Base-by-base conservation (phyloP, 2,113 vertebrate genomes). In the cattle (Bos taurus) region DNA sequence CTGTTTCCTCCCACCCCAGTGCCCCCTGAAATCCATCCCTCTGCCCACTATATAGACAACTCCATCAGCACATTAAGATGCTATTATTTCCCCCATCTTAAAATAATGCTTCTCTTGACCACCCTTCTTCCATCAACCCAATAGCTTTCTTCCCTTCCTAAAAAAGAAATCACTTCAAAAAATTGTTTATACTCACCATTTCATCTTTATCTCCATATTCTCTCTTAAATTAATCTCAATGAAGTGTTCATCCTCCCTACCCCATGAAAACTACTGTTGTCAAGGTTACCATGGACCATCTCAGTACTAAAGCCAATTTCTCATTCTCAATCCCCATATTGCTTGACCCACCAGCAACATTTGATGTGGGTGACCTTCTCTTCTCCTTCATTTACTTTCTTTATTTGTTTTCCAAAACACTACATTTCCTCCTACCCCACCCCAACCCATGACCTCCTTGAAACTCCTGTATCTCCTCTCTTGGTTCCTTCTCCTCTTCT, bases 81-180 rank as follows among this genome's bases (percentile, higher is more conserved):
- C 7, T 52, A 7, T 11, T 81, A 36, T 56, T 36, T 36, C 26
- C 77, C 43, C 57, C 36, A 28, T 16, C 8, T 81, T 57, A 71
- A 87, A 96, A 94, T 8, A 9, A 40, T 16, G 54, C 6, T 85
- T 94, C 19, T 88, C 80, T 64, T 88, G 16, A 40, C n/a, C 16
- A 5, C 21, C 48, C 15, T 80, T 88, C 57, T 81, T 74, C 23
- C 17, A 88, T 23, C 26, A 21, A 12, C 23, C 36, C 90, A 85
- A 88, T 84, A 80, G 4, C 83, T 46, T 87, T 50, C 17, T n/a
- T 36, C 36, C 7, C 50, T 62, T 71, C 21, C 13, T 8, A 3
- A 6, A 48, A 59, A 96, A 62, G 50, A 80, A 57, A 30, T 25
- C 28, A 93, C 59, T 87, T 40, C 30, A 71, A 94, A 84, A 57